Percentiles rank a stretch among this genome's conserved stretches.
phyloP scores from a whole-genome alignment of 2,797 vertebrate species.

The Propithecus deckenii region DNA sequence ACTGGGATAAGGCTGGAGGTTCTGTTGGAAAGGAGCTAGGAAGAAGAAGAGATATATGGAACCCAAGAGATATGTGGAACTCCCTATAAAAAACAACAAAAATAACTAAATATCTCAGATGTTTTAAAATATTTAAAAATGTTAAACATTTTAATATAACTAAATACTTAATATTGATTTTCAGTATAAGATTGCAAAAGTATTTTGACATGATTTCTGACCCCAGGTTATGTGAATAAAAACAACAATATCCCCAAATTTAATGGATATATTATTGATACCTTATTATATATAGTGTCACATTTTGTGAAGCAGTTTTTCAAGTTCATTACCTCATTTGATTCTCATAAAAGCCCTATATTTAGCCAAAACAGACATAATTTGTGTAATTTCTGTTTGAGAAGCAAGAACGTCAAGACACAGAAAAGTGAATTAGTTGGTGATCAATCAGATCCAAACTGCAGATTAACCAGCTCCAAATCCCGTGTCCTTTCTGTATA shows the following conservation, averaged over 20 bases:
- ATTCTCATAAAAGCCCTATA: background rate
- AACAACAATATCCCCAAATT: background rate
- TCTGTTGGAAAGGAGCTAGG: background rate
- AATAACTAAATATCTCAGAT: background rate
- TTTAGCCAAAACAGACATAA: background rate
- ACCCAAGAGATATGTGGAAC: background rate
- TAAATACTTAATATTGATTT: background rate
- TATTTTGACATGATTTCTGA: background rate
- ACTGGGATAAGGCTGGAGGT: background rate
- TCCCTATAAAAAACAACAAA: background rate
- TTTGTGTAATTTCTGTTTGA: background rate
- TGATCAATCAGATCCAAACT: background rate
- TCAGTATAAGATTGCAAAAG: background rate
- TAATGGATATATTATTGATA: background rate
- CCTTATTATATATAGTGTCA: background rate
- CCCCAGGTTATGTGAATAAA: background rate
- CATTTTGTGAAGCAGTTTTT: background rate
- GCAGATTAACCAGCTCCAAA: background rate
- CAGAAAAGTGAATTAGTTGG: background rate
- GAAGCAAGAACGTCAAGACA: background rate
- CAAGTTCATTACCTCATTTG: background rate
- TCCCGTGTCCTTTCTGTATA: background rate
- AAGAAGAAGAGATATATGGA: background rate
- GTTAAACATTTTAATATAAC: background rate
- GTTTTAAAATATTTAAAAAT: background rate